Base-by-base conservation (phyloP, 64 coral and sea anemone species). In the Anthopleura sola region DNA sequence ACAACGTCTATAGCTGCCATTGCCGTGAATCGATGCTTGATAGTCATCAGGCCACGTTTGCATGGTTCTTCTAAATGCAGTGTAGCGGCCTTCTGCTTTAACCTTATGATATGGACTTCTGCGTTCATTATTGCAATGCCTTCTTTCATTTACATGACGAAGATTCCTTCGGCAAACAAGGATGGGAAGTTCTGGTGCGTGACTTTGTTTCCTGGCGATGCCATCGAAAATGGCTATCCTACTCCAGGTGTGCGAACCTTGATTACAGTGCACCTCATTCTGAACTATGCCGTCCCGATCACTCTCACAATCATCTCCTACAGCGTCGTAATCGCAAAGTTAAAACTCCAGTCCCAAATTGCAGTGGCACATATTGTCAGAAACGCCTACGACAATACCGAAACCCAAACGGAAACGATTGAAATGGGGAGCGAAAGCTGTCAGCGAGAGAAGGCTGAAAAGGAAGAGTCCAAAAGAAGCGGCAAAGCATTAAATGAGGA, bases 21-120 rank as follows among this genome's bases (percentile, higher is more conserved):
- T 60, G 88, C 93, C 23, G 81, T 91, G 13, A 84, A 91, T 49
- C 85, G 88, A 5, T 95, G 81, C 56, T 68, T 83, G 48, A 36
- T 80, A 3, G 66, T 71, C 28, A 16, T 71, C 66, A 71, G 66
- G 34, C n/a, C 13, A 9, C 66, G 26, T 32, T 13, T 71, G 26
- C 66, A 71, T 34, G 66, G 66, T 14, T 16, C 66, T 32, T 32
- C 66, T 14, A 71, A 3, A 12, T 71, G 29, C 29, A 71, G 2
- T 5, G 1, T 32, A n/a, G 31, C 2, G 11, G 66, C 66, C n/a
- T 71, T 71, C 31, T 71, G 66, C 16, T 16, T 79, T 13, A 84
- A 79, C 58, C 10, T 86, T 1, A 80, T 56, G 18, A 81, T 78
- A 77, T 55, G 57, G 38, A 24, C 34, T 13, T 36, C 83, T 17